These are phyloP conservation scores for Teinopalpus imperialis DNA, from an alignment of 2,888 invertebrate species.

Conservation along the genomic window DNA sequence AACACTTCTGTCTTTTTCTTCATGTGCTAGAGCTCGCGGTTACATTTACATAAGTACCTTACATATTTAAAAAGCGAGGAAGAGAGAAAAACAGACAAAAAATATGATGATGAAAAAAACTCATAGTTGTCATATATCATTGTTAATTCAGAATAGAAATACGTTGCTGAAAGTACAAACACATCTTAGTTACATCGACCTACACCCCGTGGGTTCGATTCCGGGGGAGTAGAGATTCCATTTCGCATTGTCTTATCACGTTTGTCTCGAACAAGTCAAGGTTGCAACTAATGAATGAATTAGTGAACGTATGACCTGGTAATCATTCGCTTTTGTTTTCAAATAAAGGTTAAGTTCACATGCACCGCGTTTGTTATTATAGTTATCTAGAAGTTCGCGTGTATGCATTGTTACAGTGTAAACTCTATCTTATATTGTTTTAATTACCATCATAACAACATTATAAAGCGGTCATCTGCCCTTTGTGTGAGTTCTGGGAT, in stretches of 20 bases:
- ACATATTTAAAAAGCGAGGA: no score
- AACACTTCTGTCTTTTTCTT: no score
- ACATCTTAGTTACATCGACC: conserved; percentile 24
- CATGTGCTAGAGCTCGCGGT: no score
- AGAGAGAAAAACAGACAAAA: no score
- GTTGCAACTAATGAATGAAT: conserved; percentile 35
- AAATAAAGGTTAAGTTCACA: conserved; percentile 41
- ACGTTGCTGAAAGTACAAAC: conserved; percentile 20
- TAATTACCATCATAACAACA: not conserved
- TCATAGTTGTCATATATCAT: no score
- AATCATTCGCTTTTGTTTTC: conserved; percentile 27
- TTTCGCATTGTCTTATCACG: conserved; percentile 35
- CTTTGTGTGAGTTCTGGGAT: no score
- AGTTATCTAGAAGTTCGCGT: not conserved
- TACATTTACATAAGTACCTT: no score
- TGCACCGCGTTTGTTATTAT: conserved; percentile 24
- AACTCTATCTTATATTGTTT: conserved; percentile 3
- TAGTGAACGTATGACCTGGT: conserved; percentile 35
- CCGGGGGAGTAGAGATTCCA: conserved; percentile 31
- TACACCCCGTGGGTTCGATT: conserved; percentile 28
- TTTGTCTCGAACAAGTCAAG: conserved; percentile 33
- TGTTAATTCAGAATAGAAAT: no score
- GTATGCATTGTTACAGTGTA: conserved; percentile 12
- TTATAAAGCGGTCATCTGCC: no score
- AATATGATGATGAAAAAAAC: no score